These are phyloP conservation scores for Steinernema scapterisci DNA, from an alignment of 2,888 invertebrate species.

Conservation along the genomic window DNA sequence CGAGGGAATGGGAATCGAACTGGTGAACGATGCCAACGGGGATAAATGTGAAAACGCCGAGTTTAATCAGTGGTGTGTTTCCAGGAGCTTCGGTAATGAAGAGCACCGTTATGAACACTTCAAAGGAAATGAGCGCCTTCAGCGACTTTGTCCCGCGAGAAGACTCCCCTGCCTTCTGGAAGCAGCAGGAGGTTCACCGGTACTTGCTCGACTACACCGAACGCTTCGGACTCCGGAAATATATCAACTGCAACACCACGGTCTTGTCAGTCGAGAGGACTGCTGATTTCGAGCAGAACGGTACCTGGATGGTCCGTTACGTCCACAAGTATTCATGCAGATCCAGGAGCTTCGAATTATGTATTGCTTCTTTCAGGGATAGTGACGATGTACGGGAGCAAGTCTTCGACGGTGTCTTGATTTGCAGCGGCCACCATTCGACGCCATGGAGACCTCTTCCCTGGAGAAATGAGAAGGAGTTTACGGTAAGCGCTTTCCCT, in stretches of 20 bases:
- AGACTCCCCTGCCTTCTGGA: neutral
- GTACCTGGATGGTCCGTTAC: conserved; percentile 52
- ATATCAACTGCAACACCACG: neutral
- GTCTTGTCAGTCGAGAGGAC: neutral
- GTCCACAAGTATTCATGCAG: conserved; percentile 32
- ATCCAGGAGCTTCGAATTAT: too few species aligned
- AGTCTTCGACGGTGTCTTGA: conserved; percentile 43
- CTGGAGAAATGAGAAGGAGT: conserved; percentile 67
- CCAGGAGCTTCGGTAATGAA: conserved; percentile 61
- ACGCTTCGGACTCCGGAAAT: neutral
- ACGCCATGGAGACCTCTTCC: conserved; percentile 64
- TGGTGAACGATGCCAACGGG: too few species aligned
- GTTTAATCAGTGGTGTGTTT: neutral
- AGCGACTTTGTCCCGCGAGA: neutral
- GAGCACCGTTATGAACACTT: conserved; percentile 68
- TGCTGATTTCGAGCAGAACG: conserved; percentile 42
- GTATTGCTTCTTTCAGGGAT: too few species aligned
- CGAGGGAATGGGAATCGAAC: too few species aligned
- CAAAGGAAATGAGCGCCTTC: conserved; percentile 68
- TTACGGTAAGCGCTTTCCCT: conserved; percentile 31
- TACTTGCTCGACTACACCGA: neutral
- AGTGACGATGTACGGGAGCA: neutral
- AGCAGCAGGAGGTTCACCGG: neutral
- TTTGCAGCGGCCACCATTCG: conserved; percentile 70
- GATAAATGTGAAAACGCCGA: too few species aligned